Evolutionary conservation across 2,888 invertebrate species (phyloP).

Genomic region (Autographa gamma): DNA sequence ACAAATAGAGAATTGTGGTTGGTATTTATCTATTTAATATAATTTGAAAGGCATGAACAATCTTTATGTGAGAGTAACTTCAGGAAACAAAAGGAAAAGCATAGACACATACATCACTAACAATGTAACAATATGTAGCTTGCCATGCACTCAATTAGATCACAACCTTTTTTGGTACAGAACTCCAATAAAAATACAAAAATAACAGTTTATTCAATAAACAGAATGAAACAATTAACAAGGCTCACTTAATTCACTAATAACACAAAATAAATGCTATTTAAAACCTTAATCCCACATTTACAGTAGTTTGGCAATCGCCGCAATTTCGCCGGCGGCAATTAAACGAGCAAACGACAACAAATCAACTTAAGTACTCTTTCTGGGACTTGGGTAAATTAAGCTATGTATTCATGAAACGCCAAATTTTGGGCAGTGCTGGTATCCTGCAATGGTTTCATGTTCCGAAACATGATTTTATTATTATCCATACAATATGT

Average conservation of each 20-base stretch:
- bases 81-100: too few species aligned
- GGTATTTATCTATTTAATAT: too few species aligned
- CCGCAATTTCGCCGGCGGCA: slow-evolving; percentile 26
- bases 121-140: too few species aligned
- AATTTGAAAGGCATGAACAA: too few species aligned
- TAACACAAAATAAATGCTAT: slow-evolving; percentile 6
- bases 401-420: slow-evolving; percentile 23
- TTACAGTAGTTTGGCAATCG: slow-evolving; percentile 30
- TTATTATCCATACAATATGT: background rate
- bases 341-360: slow-evolving; percentile 38
- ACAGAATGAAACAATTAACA: background rate
- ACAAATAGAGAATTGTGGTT: too few species aligned
- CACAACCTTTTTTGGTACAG: too few species aligned
- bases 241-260: slow-evolving; percentile 3
- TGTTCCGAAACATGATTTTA: background rate
- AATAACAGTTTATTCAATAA: background rate
- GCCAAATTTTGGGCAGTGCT: background rate
- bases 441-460: background rate
- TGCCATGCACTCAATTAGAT: too few species aligned
- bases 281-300: slow-evolving; percentile 24
- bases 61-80: too few species aligned
- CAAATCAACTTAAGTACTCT: slow-evolving; percentile 50
- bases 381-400: slow-evolving; percentile 23
- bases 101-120: too few species aligned
- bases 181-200: background rate